These are phyloP conservation scores for Doris montereyensis DNA, from an alignment of 2,888 invertebrate genomes.

Conservation along the genomic window DNA sequence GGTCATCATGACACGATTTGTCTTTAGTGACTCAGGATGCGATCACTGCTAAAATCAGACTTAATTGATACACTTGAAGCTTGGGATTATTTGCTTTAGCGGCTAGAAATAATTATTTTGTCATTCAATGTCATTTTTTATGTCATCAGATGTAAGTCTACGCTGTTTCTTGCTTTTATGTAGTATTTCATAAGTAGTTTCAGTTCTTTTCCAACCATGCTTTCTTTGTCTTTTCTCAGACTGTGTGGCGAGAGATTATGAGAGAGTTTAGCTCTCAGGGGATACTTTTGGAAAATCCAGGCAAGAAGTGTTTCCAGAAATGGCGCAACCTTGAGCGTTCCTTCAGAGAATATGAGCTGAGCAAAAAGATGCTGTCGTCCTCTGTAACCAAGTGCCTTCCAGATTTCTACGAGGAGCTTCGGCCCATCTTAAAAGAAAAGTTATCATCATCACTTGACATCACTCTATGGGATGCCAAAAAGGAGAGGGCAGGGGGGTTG, in stretches of 20 bases:
- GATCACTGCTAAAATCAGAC: too few relatives aligned
- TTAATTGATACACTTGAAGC: too few relatives aligned
- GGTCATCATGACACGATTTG: too few relatives aligned
- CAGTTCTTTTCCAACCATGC: neutral
- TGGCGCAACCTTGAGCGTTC: slow-evolving; percentile 8
- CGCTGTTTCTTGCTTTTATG: too few relatives aligned
- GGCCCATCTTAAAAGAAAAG: neutral
- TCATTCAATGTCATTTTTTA: too few relatives aligned
- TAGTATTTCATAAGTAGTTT: neutral
- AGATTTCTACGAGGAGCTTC: neutral
- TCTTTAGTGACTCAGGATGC: too few relatives aligned
- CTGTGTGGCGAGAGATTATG: neutral
- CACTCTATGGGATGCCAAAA: too few relatives aligned
- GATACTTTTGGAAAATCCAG: neutral
- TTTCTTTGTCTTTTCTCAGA: neutral
- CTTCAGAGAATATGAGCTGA: slow-evolving; percentile 1
- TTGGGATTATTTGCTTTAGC: too few relatives aligned
- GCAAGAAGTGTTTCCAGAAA: slow-evolving; percentile 5
- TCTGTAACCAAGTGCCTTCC: neutral
- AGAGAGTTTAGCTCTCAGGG: neutral
- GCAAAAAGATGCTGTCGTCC: neutral
- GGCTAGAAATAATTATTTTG: too few relatives aligned
- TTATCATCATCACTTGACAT: too few relatives aligned
- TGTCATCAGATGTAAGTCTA: too few relatives aligned
- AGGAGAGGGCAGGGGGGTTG: too few relatives aligned